These are phyloP conservation scores for Elaphurus davidianus DNA, from an alignment of 2,113 vertebrate species.

Conservation along the genomic window DNA sequence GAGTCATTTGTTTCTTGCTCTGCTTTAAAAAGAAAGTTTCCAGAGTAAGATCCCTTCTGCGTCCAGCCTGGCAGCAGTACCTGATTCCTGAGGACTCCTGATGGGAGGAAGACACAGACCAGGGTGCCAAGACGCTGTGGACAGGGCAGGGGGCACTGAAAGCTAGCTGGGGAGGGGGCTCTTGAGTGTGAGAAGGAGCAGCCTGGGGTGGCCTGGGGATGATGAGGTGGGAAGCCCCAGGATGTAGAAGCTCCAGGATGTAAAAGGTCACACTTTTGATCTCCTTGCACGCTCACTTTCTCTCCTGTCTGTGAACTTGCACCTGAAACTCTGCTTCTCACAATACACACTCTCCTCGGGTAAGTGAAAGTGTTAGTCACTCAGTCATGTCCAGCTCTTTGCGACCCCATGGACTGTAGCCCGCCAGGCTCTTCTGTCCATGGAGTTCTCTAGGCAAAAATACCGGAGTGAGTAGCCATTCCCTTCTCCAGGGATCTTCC, in stretches of 20 bases:
- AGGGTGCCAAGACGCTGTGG: background rate
- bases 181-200: background rate
- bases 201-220: background rate
- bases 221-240: background rate
- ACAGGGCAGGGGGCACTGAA: background rate
- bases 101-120: background rate
- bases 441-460: background rate
- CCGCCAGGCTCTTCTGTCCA: background rate
- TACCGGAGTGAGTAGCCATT: background rate
- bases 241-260: background rate
- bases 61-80: background rate
- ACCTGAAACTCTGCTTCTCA: background rate
- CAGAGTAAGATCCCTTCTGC: slow-evolving; percentile 7
- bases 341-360: accelerated
- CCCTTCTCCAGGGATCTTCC: background rate
- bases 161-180: background rate
- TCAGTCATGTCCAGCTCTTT: background rate
- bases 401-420: background rate
- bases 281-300: background rate
- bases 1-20: slow-evolving; percentile 65
- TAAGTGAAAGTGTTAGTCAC: background rate
- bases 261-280: accelerated
- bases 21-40: slow-evolving; percentile 57
- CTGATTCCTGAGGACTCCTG: background rate
- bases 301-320: background rate